Evolutionary conservation across 1,140 invertebrate species (phyloP).

Genomic region (Linepithema humile): DNA sequence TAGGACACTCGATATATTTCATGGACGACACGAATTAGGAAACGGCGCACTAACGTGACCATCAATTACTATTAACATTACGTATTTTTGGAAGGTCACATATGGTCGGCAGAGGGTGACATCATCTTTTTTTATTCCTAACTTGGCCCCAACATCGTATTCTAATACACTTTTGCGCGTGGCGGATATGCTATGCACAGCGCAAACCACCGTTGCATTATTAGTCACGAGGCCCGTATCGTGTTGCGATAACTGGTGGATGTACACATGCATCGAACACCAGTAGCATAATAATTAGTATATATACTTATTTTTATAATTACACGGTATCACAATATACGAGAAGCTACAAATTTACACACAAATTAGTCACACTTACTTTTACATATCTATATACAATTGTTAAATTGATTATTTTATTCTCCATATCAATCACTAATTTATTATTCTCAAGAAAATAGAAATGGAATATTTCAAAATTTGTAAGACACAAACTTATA

Average conservation of each 20-base stretch:
- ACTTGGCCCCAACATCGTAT: neutral
- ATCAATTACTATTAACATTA: conserved; percentile 83
- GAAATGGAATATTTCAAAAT: no score
- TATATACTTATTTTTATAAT: neutral
- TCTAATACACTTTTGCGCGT: conserved; percentile 20
- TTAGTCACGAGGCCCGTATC: conserved; percentile 45
- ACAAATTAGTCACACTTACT: no score
- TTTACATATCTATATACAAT: no score
- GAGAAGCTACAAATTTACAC: no score
- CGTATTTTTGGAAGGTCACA: conserved; percentile 79
- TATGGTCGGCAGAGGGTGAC: conserved; percentile 79
- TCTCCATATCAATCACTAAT: no score
- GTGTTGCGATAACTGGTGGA: neutral
- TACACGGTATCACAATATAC: neutral
- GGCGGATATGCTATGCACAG: neutral
- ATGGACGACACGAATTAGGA: conserved; percentile 76
- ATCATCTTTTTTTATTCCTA: conserved; percentile 68
- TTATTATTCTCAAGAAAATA: neutral
- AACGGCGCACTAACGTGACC: conserved; percentile 72
- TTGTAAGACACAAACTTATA: no score
- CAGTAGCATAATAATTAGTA: neutral
- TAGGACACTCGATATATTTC: conserved; percentile 75
- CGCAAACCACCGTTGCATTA: neutral
- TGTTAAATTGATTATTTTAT: no score
- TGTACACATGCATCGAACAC: neutral